Base-by-base conservation (phyloP, 2,797 vertebrate species). In the Melanotaenia maccullochi region DNA sequence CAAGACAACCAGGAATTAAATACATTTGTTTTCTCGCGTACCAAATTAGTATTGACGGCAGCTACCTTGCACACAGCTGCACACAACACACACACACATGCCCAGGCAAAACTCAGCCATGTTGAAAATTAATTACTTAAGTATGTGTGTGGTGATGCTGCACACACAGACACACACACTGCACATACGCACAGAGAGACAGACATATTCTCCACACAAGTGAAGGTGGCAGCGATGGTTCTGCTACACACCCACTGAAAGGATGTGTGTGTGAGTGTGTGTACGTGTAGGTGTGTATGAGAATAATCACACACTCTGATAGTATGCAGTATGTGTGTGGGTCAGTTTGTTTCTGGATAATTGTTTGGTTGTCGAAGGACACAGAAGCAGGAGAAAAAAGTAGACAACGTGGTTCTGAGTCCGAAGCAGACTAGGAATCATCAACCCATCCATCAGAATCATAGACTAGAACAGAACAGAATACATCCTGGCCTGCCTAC, bases 51-150 rank as follows among this genome's bases (percentile, higher is more conserved):
- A 93, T 93, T 90, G 92, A 92, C 76, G 73, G 86, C 82, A 73
- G 85, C 79, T 87, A 75, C 77, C 84, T 79, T 76, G 83, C 81
- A 42, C 40, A 42, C 60, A 79, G 49, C 76, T 52, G 59, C 62
- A 68, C 68, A 38, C 68, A 66, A 64, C 63, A 66, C 64, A 56
- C 60, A 38, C 76, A 58, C 69, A 42, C 68, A 62, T 38, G 36
- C 59, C 71, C 30, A 44, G 69, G 30, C 35, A 80, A 84, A 86
- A 83, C 71, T 73, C 84, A 91, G 87, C 87, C 92, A 92, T 87
- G 91, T 87, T 87, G 89, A 91, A 93, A 93, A 91, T 94, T 90
- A 93, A 92, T 93, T 93, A 93, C 91, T 91, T 76, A 78, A 81
- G 86, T 83, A 81, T 84, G 78, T 86, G 84, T 83, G 83, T 24